Evolutionary conservation across 2,113 vertebrate genomes (phyloP).

Genomic region (Sylvietta virens): DNA sequence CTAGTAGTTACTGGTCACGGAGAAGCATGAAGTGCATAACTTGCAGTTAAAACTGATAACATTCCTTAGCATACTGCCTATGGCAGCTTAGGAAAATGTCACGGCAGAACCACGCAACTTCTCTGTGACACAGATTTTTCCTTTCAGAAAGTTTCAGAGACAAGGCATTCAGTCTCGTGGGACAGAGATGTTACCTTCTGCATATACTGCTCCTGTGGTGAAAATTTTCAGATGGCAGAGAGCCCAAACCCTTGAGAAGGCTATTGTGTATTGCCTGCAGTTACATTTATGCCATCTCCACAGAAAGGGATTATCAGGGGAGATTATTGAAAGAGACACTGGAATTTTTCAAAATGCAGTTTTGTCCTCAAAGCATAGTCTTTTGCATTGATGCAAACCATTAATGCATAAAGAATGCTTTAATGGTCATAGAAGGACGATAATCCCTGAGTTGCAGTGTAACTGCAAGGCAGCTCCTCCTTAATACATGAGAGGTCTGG

Average conservation of each 20-base stretch:
- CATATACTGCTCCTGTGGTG: rapidly evolving
- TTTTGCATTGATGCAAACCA: too few species aligned
- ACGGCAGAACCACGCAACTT: not conserved
- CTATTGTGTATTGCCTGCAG: not conserved
- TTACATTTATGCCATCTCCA: rapidly evolving
- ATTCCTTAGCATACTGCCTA: not conserved
- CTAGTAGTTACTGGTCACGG: not conserved
- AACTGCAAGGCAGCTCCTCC: not conserved
- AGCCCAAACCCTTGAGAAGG: not conserved
- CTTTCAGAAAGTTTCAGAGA: not conserved
- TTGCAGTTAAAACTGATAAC: not conserved
- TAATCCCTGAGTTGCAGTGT: not conserved
- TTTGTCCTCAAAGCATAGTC: not conserved
- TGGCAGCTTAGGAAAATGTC: not conserved
- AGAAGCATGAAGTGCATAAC: rapidly evolving
- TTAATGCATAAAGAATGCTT: not conserved
- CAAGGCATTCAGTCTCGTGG: not conserved
- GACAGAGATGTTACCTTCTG: not conserved
- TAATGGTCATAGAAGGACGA: not conserved
- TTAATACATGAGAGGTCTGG: not conserved
- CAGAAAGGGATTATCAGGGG: not conserved
- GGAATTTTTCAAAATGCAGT: not conserved
- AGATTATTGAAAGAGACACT: not conserved
- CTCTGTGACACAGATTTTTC: not conserved
- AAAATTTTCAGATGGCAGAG: not conserved